Evolutionary conservation across 2,888 invertebrate genomes (phyloP), one percentile per base, ranked within the genome.

Genomic region (Spicauda simplicius): DNA sequence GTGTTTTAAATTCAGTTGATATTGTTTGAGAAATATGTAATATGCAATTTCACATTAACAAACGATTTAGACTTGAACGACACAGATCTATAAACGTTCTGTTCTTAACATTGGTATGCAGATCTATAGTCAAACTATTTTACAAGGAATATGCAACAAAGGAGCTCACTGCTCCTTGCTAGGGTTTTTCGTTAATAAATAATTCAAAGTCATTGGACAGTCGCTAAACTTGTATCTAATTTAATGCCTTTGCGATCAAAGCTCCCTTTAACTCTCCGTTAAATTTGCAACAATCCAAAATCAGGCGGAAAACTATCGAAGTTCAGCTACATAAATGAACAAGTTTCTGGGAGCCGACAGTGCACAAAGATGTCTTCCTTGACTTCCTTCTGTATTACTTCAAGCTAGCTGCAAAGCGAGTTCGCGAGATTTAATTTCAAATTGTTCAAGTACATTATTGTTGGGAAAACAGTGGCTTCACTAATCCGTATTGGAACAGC

Each of bases 221-320:
- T 81, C 81, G 74, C 68, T 68, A 69, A 72, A 72, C 72, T 77
- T 78, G 78, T 79, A 80, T 80, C 80, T 83, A 83, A 85, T 85
- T 85, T 82, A 81, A 83, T 81, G 84, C 85, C 82, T 87, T 82
- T 79, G 81, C 78, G 77, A 85, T 84, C 80, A 76, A 77, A 80
- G 78, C 77, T 78, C 82, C 82, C 83, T 86, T 87, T 85, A 84
- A 83, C 80, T 85, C 75, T 70, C 73, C 77, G 84, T 83, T 86
- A 80, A 86, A 87, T 88, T 88, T 86, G 87, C 86, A 86, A 84
- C 85, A 86, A 87, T 87, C 80, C 80, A 76, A 86, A 89, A 85
- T 85, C 87, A 84, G 86, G 83, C 86, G 88, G 85, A 85, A 86
- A 88, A 85, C 86, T 88, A 86, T 85, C 78, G 80, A 82, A 85